These are phyloP conservation scores for Papilio machaon DNA, from an alignment of 1,140 invertebrate genomes.

Conservation along the genomic window DNA sequence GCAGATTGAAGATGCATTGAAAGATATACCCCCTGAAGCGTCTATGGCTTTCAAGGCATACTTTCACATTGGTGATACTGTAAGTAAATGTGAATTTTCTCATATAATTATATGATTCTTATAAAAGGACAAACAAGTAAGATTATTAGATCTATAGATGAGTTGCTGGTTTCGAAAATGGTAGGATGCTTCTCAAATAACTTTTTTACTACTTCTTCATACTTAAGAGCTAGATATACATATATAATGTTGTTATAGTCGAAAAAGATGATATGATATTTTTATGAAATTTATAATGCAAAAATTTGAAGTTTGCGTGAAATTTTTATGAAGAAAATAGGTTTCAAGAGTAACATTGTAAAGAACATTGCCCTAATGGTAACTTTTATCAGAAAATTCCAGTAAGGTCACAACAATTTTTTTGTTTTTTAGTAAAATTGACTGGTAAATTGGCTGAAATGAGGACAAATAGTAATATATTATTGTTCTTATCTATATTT, in stretches of 20 bases:
- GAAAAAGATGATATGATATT: too few relatives aligned
- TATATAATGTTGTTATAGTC: too few relatives aligned
- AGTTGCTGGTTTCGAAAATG: neutral
- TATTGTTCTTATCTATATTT: neutral
- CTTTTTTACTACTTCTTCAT: too few relatives aligned
- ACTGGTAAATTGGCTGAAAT: neutral
- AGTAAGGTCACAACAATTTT: neutral
- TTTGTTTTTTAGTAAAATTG: neutral
- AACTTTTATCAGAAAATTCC: neutral
- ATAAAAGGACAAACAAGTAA: neutral
- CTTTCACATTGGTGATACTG: conserved; percentile 14
- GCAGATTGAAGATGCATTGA: conserved; percentile 68
- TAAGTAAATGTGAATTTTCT: neutral
- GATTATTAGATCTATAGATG: neutral
- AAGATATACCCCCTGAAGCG: conserved; percentile 63
- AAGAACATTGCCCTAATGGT: neutral
- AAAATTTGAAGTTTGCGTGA: too few relatives aligned
- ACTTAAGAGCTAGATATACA: too few relatives aligned
- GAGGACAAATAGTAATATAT: conserved; percentile 10
- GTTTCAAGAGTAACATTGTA: neutral
- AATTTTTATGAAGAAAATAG: too few relatives aligned
- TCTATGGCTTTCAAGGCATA: neutral
- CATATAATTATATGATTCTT: neutral
- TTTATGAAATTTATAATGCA: too few relatives aligned
- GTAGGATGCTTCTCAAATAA: too few relatives aligned